Base-by-base conservation (phyloP, 2,797 vertebrate species). In the Netta rufina region DNA sequence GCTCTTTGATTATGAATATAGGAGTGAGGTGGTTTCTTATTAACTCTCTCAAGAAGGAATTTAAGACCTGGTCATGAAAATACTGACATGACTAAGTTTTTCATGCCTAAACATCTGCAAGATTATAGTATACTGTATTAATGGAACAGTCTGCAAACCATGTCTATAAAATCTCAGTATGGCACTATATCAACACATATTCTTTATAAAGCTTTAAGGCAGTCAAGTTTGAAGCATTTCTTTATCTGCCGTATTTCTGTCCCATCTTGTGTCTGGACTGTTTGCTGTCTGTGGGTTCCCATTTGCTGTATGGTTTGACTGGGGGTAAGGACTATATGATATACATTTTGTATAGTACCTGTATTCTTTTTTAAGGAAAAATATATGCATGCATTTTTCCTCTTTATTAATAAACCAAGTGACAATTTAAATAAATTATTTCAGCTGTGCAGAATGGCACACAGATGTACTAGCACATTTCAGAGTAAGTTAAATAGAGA, bases 391-490 rank as follows among this genome's bases (percentile, higher is more conserved):
- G 12, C 43, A 38, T 91, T 95, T 96, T 89, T 97, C 78, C 93
- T 84, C 74, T 67, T 93, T 71, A 57, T 90, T 90, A 84, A 89
- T 90, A 91, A 95, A 95, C 87, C 16, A 30, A 90, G 43, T 92
- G 92, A 92, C 82, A 95, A 56, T 88, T 92, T 79, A 84, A 96
- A 94, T 91, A 95, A 93, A 95, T 88, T 75, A 8, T 77, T 64
- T 94, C 85, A 71, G 61, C 76, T 90, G 73, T 87, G 88, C 20
- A 30, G 67, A 88, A 62, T 82, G 88, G 54, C 73, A 82, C 80
- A 39, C 92, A 93, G 82, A 89, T 92, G 79, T 90, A 80, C 51
- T 45, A 39, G 51, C 70, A 87, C 49, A 18, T 83, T 92, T 89
- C 72, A 90, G 43, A 81, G 21, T 32, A 64, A 81, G 39, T 87